Percentiles rank a stretch among this genome's conserved stretches.
Evolutionary conservation across 2,797 vertebrate genomes (phyloP).

Genomic region (Calcarius lapponicus): DNA sequence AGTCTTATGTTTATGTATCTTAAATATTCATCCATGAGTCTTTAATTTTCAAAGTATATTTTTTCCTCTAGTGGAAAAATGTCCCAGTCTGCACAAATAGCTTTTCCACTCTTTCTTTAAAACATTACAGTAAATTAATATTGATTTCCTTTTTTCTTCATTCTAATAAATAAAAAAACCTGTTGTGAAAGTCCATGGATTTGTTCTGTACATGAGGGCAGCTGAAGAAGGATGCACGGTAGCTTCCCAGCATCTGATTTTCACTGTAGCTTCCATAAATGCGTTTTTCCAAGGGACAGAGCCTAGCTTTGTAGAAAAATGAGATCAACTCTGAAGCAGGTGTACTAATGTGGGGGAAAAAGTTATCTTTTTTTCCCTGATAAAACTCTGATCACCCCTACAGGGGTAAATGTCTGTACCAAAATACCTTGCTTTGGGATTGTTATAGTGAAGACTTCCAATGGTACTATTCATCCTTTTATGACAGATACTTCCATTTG

Average conservation of each 20-base stretch:
- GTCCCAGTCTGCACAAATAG: slow-evolving; percentile 60
- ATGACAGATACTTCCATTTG: slow-evolving; percentile 25
- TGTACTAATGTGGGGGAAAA: background rate
- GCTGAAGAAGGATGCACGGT: background rate
- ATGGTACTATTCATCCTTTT: background rate
- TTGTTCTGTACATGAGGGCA: background rate
- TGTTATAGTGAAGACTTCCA: background rate
- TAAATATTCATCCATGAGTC: slow-evolving; percentile 69
- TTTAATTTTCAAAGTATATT: slow-evolving; percentile 74
- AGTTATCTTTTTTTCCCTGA: background rate
- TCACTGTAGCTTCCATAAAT: background rate
- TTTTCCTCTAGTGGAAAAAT: slow-evolving; percentile 58
- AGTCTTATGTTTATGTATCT: slow-evolving; percentile 4
- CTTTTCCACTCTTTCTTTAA: slow-evolving; percentile 57
- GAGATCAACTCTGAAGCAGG: background rate
- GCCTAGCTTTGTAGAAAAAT: background rate
- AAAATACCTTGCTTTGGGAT: background rate
- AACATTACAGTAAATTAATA: slow-evolving; percentile 26
- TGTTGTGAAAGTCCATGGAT: background rate
- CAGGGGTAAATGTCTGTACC: background rate
- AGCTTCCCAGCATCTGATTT: background rate
- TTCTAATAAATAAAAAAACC: background rate
- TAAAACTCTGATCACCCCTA: background rate
- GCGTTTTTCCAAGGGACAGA: background rate
- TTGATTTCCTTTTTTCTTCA: slow-evolving; percentile 5